Base-by-base conservation (phyloP, 2,888 invertebrate genomes). In the Homarus gammarus region DNA sequence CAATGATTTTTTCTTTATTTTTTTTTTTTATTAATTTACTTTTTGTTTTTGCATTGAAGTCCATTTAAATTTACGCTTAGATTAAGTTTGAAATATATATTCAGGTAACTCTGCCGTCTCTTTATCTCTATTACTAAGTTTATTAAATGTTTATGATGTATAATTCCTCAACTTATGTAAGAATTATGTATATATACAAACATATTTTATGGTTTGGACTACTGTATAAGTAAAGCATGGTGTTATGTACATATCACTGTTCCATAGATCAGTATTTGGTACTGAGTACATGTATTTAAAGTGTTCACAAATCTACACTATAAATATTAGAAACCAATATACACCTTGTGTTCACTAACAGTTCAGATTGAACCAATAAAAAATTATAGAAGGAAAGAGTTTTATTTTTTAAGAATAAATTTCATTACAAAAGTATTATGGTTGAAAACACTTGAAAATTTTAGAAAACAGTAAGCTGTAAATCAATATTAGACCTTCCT, bases 121-220 rank as follows among this genome's bases (percentile, higher is more conserved):
- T 56, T 49, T 56, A 1, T 1, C 22, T 22, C 15, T 44, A 44
- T 44, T 75, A 40, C 15, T 15, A 73, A 73, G 38, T 73, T n/a
- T 73, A 38, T 15, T 73, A 73, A 36, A 27, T 44, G 27, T 75
- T 27, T 75, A 15, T 27, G 10, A 44, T 40, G 27, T 73, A 15
- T 15, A 44, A 40, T 75, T 38, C 49, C 44, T 75, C 75, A 73
- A 10, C 38, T 15, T 73, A 73, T 75, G 1, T 75, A 75, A 44
- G 40, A 44, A 75, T 75, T n/a, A 64, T 75, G 27, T 75, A 31
- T 75, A 75, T 49, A 75, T 75, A 75, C 27, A 12, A 31, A 31
- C 75, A 27, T 56, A 73, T 75, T 75, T 75, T 40, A 22, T 75
- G 75, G 75, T 75, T 75, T 75, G 75, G 75, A 75, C 33, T 27